Percentiles rank a stretch among this genome's conserved stretches.
Conservation (phyloP, 2,797 vertebrate species). For the Myotis findleyi region DNA sequence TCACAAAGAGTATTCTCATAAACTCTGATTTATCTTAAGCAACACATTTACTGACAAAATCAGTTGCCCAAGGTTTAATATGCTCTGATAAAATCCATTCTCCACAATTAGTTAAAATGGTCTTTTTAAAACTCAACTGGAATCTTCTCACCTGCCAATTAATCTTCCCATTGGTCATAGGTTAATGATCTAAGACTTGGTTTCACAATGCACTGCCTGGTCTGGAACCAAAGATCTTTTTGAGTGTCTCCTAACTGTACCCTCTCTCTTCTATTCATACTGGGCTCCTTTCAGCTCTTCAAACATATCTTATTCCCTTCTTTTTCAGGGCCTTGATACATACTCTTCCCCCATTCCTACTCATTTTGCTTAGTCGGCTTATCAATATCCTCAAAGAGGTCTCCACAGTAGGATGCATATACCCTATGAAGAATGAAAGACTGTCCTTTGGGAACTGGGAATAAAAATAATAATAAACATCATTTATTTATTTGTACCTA, state of each 20-base stretch:
- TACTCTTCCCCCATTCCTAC: not conserved
- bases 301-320: not conserved
- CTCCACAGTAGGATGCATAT: not conserved
- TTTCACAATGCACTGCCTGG: not conserved
- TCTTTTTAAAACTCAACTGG: not conserved
- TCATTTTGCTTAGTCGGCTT: not conserved
- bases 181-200: not conserved
- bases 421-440: not conserved
- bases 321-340: not conserved
- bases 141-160: not conserved
- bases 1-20: not conserved
- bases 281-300: not conserved
- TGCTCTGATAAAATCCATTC: not conserved
- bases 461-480: not conserved
- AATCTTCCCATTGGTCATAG: not conserved
- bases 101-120: slow-evolving; percentile 6
- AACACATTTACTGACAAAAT: slow-evolving; percentile 1
- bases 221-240: not conserved
- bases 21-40: slow-evolving; percentile 12
- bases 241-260: not conserved
- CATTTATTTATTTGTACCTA: not conserved
- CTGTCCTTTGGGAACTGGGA: not conserved
- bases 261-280: not conserved
- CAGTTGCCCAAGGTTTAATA: not conserved
- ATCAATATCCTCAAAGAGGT: not conserved